These are phyloP conservation scores for Polia nebulosa DNA, from an alignment of 2,888 invertebrate species.

Conservation along the genomic window DNA sequence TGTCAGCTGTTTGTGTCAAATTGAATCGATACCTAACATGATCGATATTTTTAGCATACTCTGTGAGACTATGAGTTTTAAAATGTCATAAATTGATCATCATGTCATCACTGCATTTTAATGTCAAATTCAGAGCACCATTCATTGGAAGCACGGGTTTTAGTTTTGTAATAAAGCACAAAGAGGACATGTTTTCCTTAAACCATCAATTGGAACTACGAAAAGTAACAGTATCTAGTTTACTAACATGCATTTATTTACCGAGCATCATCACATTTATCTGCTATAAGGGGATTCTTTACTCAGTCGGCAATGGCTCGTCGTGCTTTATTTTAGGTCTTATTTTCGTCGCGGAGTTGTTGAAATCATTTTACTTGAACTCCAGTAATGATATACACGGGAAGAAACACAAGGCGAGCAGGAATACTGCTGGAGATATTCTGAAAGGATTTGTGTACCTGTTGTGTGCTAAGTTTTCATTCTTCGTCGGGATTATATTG, in stretches of 20 bases:
- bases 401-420: slow-evolving; percentile 83
- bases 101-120: neutral
- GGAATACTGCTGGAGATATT: slow-evolving; percentile 86
- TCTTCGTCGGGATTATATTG: slow-evolving; percentile 92
- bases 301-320: slow-evolving; percentile 91
- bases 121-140: neutral
- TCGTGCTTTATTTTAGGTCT: slow-evolving; percentile 85
- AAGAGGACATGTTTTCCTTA: slow-evolving; percentile 79
- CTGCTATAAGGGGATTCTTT: slow-evolving; percentile 90
- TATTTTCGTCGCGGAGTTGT: slow-evolving; percentile 88
- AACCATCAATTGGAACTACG: slow-evolving; percentile 84
- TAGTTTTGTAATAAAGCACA: neutral
- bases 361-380: slow-evolving; percentile 88
- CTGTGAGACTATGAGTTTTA: no score
- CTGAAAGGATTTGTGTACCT: slow-evolving; percentile 88
- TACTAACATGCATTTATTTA: slow-evolving; percentile 92
- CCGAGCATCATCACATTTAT: slow-evolving; percentile 90
- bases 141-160: neutral
- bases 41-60: no score
- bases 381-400: slow-evolving; percentile 78
- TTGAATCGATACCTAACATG: no score
- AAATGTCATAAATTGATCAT: neutral
- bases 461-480: slow-evolving; percentile 86
- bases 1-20: no score
- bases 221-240: slow-evolving; percentile 87